These are phyloP conservation scores for Xerus inauris DNA, from an alignment of 2,113 vertebrate species.

Conservation along the genomic window DNA sequence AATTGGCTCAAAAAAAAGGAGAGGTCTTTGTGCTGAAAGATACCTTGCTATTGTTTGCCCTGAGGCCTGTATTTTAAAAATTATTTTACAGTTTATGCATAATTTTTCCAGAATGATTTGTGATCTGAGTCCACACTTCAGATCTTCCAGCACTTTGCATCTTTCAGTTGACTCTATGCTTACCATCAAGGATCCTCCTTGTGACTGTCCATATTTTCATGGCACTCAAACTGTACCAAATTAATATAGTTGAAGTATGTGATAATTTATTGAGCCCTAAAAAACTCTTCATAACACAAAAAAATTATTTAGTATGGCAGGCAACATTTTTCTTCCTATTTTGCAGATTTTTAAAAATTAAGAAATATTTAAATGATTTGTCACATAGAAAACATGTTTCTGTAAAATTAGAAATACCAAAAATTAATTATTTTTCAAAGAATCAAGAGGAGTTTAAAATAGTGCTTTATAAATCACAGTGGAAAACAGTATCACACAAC, in stretches of 20 bases:
- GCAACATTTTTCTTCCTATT: conserved; percentile 20
- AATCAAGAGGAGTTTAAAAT: neutral
- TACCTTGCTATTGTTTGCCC: neutral
- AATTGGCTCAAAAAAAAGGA: neutral
- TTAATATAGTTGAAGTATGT: neutral
- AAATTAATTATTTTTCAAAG: neutral
- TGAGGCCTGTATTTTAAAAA: neutral
- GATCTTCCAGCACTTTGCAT: neutral
- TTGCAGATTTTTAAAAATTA: neutral
- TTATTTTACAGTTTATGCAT: neutral
- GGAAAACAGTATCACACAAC: conserved; percentile 9
- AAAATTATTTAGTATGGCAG: neutral
- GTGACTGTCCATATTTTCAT: neutral
- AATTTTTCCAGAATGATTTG: neutral
- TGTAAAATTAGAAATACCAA: neutral
- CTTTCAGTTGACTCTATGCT: neutral
- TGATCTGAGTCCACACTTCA: neutral
- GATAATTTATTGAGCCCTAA: neutral
- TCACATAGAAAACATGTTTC: neutral
- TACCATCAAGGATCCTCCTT: neutral
- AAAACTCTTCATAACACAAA: neutral
- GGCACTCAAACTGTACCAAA: neutral
- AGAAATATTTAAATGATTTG: conserved; percentile 19
- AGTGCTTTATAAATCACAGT: conserved; percentile 26
- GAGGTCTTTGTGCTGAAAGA: neutral